Percentiles rank a stretch among this genome's conserved stretches.
These are phyloP conservation scores for Caprella mutica DNA, from an alignment of 2,888 invertebrate genomes.

Conservation along the genomic window DNA sequence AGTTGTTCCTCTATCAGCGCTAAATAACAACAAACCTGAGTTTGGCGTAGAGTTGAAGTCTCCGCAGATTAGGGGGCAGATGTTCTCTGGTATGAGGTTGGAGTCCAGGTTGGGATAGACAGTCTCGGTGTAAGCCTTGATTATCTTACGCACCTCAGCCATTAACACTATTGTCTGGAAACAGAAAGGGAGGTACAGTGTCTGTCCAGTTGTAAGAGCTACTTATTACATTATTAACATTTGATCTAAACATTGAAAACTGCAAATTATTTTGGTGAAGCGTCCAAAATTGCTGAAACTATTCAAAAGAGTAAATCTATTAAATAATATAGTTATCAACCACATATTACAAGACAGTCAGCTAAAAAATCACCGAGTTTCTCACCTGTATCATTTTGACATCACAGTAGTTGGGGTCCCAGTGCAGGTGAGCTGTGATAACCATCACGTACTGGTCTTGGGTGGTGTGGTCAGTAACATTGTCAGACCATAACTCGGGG, in stretches of 20 bases:
- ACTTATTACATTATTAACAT: background rate
- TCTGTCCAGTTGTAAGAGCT: background rate
- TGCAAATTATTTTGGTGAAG: background rate
- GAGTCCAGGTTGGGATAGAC: conserved; percentile 13
- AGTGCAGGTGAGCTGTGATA: conserved; percentile 97
- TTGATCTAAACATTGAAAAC: background rate
- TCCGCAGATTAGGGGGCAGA: conserved; percentile 88
- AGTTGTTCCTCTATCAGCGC: no score
- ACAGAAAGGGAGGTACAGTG: background rate
- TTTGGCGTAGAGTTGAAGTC: conserved; percentile 98
- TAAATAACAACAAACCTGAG: conserved; percentile 53
- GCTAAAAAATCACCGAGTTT: conserved; percentile 47
- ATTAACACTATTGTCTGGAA: conserved; percentile 30
- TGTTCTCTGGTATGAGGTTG: conserved; percentile 46
- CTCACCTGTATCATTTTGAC: conserved; percentile 95
- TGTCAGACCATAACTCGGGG: no score
- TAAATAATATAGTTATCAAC: no score
- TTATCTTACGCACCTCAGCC: conserved; percentile 57
- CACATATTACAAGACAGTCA: no score
- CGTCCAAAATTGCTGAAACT: background rate
- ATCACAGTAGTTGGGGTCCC: conserved; percentile 99
- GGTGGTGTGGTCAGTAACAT: conserved; percentile 18
- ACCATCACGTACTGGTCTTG: conserved; percentile 54
- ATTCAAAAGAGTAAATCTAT: no score
- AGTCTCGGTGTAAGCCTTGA: conserved; percentile 52